Conservation (phyloP, 2,113 vertebrate species). For the Marcusenius ussheri region DNA sequence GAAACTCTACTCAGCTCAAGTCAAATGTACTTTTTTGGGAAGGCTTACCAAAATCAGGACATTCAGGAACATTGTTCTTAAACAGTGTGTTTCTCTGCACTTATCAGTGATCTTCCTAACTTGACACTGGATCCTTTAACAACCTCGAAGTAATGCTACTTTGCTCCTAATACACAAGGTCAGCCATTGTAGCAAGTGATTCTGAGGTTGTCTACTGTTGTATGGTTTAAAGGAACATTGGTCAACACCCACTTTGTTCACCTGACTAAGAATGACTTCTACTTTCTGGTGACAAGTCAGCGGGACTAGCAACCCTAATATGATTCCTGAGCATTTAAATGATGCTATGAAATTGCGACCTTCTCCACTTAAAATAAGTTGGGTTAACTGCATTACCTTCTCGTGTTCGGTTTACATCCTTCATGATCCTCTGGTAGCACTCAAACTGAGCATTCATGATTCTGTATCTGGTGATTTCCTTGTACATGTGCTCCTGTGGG, state of each 20-base stretch:
- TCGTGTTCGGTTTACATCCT: conserved; percentile 49
- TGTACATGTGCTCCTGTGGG: conserved; percentile 55
- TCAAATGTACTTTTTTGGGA: not conserved
- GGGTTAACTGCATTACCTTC: conserved; percentile 38
- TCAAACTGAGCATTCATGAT: conserved; percentile 94
- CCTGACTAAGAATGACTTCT: not conserved
- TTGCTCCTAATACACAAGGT: not conserved
- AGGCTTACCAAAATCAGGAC: not conserved
- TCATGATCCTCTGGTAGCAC: conserved; percentile 94
- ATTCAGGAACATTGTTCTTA: not conserved
- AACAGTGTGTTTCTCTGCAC: not conserved
- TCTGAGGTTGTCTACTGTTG: not conserved
- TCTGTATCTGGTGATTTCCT: conserved; percentile 75
- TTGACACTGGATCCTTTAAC: not conserved
- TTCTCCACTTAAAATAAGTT: not conserved
- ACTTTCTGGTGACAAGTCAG: not conserved
- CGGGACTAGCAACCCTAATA: not conserved
- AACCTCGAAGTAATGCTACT: not conserved
- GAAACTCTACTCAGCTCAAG: not conserved
- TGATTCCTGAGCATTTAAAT: not conserved
- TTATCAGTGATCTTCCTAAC: not conserved
- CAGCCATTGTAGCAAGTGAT: not conserved
- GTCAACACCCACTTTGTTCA: not conserved
- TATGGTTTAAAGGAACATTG: not conserved
- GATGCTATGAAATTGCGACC: not conserved